phyloP scores from a whole-genome alignment of 2,888 invertebrate species.

The Plebejus argus region DNA sequence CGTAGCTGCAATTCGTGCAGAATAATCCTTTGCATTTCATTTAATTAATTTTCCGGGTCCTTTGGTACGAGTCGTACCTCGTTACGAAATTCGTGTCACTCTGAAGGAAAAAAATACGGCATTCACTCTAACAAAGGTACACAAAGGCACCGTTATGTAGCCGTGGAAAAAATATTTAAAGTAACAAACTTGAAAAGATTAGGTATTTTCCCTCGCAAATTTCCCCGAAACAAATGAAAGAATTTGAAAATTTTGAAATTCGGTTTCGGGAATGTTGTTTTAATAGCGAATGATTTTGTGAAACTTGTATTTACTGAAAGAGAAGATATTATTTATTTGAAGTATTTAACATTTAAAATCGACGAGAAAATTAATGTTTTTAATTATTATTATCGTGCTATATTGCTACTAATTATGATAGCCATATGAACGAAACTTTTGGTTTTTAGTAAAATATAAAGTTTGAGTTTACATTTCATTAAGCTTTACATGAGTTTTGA shows the following conservation, averaged over 20 bases:
- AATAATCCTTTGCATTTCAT: slow-evolving; percentile 58
- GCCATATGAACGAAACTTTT: too few relatives aligned
- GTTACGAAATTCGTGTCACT: slow-evolving; percentile 42
- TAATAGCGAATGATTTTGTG: neutral
- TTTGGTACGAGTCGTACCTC: slow-evolving; percentile 50
- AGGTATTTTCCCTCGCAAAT: neutral
- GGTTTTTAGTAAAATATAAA: neutral
- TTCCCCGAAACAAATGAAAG: neutral
- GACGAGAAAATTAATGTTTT: neutral
- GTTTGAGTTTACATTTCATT: neutral
- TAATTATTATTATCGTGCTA: too few relatives aligned
- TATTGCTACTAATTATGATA: too few relatives aligned
- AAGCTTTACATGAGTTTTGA: neutral
- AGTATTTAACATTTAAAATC: neutral
- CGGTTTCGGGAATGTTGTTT: neutral
- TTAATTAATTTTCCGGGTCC: slow-evolving; percentile 61
- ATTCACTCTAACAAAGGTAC: slow-evolving; percentile 34
- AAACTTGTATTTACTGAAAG: neutral
- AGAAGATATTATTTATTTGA: too few relatives aligned
- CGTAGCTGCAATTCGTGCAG: slow-evolving; percentile 50
- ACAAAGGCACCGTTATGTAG: slow-evolving; percentile 7
- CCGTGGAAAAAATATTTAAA: slow-evolving; percentile 17
- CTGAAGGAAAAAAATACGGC: slow-evolving; percentile 33
- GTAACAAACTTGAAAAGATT: slow-evolving; percentile 14
- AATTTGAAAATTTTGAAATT: neutral